Conservation (phyloP, 1,140 invertebrate species). For the Danaus melanippus region DNA sequence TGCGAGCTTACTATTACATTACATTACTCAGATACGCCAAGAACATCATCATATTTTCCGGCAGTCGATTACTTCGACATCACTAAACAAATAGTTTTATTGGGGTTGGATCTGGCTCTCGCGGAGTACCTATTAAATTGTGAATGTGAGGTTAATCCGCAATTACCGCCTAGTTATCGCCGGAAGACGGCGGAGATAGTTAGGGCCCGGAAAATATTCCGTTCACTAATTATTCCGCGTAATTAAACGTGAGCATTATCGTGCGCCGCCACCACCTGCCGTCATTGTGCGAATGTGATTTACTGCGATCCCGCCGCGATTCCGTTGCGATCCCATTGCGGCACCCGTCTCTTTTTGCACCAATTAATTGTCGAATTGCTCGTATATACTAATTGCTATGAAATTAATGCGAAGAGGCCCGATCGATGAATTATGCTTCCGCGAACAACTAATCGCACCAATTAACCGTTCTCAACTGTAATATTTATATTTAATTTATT, state of each 20-base stretch:
- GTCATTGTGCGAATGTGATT: constrained; percentile 67
- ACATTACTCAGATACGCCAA: constrained; percentile 19
- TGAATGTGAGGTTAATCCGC: constrained; percentile 70
- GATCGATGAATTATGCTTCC: constrained; percentile 37
- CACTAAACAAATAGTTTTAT: constrained; percentile 62
- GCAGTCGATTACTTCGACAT: constrained; percentile 57
- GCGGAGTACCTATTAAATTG: constrained; percentile 66
- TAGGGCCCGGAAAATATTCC: constrained; percentile 71
- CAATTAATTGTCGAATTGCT: constrained; percentile 68
- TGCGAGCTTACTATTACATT: constrained; percentile 12
- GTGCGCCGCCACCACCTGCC: constrained; percentile 62
- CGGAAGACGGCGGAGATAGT: constrained; percentile 70
- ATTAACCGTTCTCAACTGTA: constrained; percentile 19
- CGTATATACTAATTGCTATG: constrained; percentile 65
- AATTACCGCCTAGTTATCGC: constrained; percentile 71
- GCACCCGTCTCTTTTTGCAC: constrained; percentile 61
- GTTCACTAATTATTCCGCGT: constrained; percentile 72
- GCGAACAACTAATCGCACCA: constrained; percentile 21
- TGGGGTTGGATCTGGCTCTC: constrained; percentile 40
- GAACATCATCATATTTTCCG: constrained; percentile 35
- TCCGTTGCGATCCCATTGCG: constrained; percentile 54
- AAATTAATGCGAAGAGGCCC: constrained; percentile 55
- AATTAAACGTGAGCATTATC: constrained; percentile 71
- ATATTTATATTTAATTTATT: constrained; percentile 4
- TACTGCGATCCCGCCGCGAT: constrained; percentile 63